phyloP scores from a whole-genome alignment of 2,797 vertebrate genomes.

The Todus mexicanus region DNA sequence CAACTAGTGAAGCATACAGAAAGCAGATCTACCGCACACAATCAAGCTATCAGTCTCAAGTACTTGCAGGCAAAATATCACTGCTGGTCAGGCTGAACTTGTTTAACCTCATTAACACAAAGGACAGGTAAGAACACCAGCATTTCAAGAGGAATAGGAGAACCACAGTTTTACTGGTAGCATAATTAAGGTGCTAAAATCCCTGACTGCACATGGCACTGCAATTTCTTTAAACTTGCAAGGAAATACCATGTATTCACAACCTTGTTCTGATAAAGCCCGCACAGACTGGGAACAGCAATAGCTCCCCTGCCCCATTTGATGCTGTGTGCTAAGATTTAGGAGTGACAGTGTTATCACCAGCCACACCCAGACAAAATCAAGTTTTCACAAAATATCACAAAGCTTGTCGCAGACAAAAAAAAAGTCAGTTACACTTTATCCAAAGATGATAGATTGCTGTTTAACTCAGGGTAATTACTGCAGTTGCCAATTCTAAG shows the following conservation, averaged over 20 bases:
- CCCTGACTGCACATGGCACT: neutral
- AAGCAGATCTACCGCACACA: neutral
- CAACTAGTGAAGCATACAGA: neutral
- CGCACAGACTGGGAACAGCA: neutral
- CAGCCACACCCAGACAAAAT: neutral
- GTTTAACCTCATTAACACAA: neutral
- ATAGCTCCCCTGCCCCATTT: neutral
- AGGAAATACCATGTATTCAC: neutral
- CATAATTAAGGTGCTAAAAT: neutral
- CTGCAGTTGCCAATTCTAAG: neutral
- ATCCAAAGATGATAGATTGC: neutral
- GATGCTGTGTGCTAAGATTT: neutral
- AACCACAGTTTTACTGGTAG: neutral
- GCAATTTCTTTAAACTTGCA: neutral
- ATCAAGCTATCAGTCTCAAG: neutral
- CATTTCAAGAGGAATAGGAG: neutral
- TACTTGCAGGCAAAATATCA: neutral
- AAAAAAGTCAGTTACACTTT: neutral
- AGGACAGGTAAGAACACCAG: neutral
- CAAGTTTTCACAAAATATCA: neutral
- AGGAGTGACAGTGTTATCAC: neutral
- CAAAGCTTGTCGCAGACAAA: neutral
- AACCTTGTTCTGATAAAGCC: neutral
- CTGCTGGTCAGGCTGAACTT: neutral
- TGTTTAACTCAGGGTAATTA: neutral